phyloP scores from a whole-genome alignment of 2,888 invertebrate species.

The Crematogaster levior region DNA sequence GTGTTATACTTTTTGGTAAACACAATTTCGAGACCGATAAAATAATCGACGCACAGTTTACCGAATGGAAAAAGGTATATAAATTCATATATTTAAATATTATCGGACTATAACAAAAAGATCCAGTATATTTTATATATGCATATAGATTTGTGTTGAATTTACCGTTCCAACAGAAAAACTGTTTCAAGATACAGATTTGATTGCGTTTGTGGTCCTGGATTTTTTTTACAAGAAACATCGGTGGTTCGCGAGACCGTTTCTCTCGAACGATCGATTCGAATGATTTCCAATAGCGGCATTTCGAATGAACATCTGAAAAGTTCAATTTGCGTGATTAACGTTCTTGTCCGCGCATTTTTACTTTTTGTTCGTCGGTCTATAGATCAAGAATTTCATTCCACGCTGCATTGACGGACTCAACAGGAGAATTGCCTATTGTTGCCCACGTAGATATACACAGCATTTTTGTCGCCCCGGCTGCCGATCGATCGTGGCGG shows the following conservation, averaged over 20 bases:
- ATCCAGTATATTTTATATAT: too few species aligned
- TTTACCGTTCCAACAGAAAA: too few species aligned
- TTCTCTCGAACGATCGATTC: slow-evolving; percentile 64
- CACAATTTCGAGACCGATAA: too few species aligned
- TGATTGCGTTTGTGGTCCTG: neutral
- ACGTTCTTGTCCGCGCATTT: neutral
- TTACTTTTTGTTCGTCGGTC: neutral
- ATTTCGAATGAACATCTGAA: slow-evolving; percentile 58
- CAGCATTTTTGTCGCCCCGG: slow-evolving; percentile 1
- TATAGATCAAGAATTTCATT: neutral
- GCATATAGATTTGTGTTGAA: too few species aligned
- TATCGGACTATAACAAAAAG: too few species aligned
- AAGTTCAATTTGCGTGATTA: slow-evolving; percentile 46
- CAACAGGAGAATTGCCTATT: slow-evolving; percentile 4
- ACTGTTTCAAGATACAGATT: too few species aligned
- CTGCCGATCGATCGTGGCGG: slow-evolving; percentile 22
- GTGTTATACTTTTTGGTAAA: too few species aligned
- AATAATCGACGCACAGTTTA: too few species aligned
- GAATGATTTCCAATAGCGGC: slow-evolving; percentile 54
- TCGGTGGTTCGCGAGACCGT: neutral
- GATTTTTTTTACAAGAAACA: neutral
- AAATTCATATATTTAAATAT: too few species aligned
- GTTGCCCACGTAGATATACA: neutral
- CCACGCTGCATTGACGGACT: neutral
- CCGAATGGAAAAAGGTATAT: too few species aligned